Percentiles rank a stretch among this genome's conserved stretches.
phyloP scores from a whole-genome alignment of 2,113 vertebrate genomes.

The Picathartes gymnocephalus region DNA sequence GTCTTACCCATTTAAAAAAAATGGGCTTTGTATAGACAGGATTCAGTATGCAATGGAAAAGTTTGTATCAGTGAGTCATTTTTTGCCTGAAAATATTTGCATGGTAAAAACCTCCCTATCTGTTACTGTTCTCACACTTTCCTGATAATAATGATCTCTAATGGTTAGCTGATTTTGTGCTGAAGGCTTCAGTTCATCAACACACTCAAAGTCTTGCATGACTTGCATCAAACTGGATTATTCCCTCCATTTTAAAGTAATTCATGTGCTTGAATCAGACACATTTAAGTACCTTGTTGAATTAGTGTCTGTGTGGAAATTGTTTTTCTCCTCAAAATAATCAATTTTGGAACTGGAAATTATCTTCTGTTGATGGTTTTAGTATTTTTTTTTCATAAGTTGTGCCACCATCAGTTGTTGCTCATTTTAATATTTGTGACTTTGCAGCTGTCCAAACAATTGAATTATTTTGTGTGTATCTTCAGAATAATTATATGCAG shows the following conservation, averaged over 20 bases:
- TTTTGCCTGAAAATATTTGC: background rate
- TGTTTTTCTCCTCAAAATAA: background rate
- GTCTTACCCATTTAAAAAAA: background rate
- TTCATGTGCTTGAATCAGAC: background rate
- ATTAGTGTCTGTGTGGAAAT: background rate
- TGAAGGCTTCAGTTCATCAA: background rate
- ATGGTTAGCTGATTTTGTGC: background rate
- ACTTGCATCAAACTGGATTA: background rate
- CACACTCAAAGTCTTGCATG: background rate
- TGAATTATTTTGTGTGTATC: background rate
- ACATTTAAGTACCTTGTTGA: background rate
- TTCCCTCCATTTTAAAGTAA: background rate
- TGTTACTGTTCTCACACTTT: background rate
- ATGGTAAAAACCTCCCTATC: background rate
- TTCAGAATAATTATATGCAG: background rate
- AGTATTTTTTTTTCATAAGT: background rate
- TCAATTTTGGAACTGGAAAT: background rate
- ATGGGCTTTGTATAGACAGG: background rate
- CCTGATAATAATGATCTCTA: background rate
- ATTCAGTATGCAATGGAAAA: background rate
- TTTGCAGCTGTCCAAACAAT: background rate
- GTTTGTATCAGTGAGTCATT: rapidly evolving
- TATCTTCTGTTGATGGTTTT: background rate
- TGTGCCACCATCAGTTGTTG: background rate
- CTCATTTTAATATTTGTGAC: background rate